Conservation (phyloP, 2,797 vertebrate species). For the Pseudocheirus occidentalis region DNA sequence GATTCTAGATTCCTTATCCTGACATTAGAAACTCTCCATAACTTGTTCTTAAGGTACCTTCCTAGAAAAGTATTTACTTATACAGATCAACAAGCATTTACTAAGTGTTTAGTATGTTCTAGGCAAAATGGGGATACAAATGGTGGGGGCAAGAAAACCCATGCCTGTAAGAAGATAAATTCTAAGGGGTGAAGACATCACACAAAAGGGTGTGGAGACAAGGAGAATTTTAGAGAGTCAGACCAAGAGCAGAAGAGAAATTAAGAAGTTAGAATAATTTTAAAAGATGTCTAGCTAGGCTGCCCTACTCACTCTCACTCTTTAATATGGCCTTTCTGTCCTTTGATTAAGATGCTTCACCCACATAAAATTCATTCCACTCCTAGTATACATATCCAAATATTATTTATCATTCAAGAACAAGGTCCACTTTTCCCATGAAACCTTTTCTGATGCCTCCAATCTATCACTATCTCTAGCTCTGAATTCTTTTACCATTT, state of each 20-base stretch:
- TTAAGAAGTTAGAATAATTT: not conserved
- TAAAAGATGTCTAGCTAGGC: not conserved
- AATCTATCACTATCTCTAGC: not conserved
- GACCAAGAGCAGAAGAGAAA: not conserved
- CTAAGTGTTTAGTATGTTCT: not conserved
- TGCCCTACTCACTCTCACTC: not conserved
- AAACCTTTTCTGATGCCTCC: not conserved
- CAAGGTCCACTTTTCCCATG: not conserved
- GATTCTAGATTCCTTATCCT: not conserved
- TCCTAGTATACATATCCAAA: not conserved
- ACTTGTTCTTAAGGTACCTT: not conserved
- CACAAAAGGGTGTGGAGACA: not conserved
- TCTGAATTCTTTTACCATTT: not conserved
- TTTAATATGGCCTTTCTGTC: not conserved
- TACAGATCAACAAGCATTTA: not conserved
- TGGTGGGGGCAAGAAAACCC: not conserved
- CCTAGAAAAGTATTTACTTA: not conserved
- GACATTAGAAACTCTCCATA: not conserved
- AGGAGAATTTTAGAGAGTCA: not conserved
- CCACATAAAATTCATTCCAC: not conserved
- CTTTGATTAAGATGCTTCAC: not conserved
- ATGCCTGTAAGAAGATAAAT: not conserved
- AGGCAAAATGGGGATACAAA: not conserved
- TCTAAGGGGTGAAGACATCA: not conserved
- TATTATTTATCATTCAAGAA: not conserved